Evolutionary conservation across 2,888 invertebrate species (phyloP).

Genomic region (Apantesis nais): DNA sequence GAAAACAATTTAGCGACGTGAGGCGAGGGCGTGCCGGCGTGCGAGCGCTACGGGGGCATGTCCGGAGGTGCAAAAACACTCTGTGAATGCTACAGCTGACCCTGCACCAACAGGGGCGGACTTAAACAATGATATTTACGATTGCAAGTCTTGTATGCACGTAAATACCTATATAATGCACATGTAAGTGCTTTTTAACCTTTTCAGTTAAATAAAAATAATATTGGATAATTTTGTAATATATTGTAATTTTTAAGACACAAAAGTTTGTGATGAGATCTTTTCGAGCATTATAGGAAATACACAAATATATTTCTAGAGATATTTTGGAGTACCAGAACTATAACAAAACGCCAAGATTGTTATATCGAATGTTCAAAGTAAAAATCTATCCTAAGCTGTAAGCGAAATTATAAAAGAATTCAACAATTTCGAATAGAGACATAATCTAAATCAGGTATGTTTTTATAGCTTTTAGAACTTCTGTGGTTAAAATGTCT

Average conservation of each 20-base stretch:
- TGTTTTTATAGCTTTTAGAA: not conserved
- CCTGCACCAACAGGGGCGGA: slow-evolving; percentile 60
- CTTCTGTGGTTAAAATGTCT: not conserved
- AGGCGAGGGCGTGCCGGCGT: slow-evolving; percentile 44
- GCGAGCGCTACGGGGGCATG: slow-evolving; percentile 35
- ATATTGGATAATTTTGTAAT: not conserved
- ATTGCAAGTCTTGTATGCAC: not conserved
- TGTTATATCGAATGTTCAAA: not conserved
- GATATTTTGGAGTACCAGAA: not conserved
- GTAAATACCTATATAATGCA: not conserved
- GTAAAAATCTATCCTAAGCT: not conserved
- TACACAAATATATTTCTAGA: not conserved
- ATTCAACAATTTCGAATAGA: not conserved
- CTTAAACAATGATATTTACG: slow-evolving; percentile 34
- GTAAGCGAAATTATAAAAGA: not conserved
- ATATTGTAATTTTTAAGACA: not conserved
- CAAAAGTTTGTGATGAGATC: not conserved
- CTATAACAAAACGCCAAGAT: too few species aligned
- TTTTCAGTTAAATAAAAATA: not conserved
- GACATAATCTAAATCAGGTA: not conserved
- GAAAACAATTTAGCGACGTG: slow-evolving; percentile 77
- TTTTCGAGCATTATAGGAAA: not conserved
- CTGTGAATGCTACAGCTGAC: slow-evolving; percentile 81
- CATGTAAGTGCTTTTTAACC: too few species aligned
- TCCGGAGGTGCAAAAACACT: slow-evolving; percentile 72